Percentiles rank a stretch among this genome's conserved stretches.
Evolutionary conservation across 2,113 vertebrate genomes (phyloP).

Genomic region (Strigops habroptila): DNA sequence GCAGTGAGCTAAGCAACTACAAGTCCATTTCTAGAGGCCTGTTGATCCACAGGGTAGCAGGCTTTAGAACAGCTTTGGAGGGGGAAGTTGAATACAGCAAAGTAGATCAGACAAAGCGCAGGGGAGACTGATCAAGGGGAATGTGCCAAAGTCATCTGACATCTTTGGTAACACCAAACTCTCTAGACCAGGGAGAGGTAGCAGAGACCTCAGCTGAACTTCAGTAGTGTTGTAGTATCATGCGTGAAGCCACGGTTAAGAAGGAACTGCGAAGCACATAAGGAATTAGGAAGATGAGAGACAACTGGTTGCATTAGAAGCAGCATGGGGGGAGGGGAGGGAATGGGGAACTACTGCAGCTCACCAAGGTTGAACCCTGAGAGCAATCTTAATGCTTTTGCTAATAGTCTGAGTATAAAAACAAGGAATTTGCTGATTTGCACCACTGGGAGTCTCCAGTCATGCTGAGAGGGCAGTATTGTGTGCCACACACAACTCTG

Average conservation of each 20-base stretch:
- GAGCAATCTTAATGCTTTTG: neutral
- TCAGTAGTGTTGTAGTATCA: neutral
- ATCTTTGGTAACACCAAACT: neutral
- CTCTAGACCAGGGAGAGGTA: neutral
- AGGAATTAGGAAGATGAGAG: neutral
- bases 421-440: neutral
- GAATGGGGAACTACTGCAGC: neutral
- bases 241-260: neutral
- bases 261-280: neutral
- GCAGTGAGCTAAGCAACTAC: neutral
- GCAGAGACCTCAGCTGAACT: neutral
- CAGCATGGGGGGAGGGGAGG: rapidly evolving
- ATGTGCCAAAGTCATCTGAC: neutral
- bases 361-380: neutral
- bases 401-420: neutral
- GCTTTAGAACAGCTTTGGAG: neutral
- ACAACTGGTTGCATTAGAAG: neutral
- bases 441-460: neutral
- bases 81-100: neutral
- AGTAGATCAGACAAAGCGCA: neutral
- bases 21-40: neutral
- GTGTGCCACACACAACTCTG: neutral
- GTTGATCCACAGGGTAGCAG: neutral
- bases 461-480: neutral
- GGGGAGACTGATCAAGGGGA: neutral